Evolutionary conservation across 2,888 invertebrate genomes (phyloP).

Genomic region (Adelognathus sp.): DNA sequence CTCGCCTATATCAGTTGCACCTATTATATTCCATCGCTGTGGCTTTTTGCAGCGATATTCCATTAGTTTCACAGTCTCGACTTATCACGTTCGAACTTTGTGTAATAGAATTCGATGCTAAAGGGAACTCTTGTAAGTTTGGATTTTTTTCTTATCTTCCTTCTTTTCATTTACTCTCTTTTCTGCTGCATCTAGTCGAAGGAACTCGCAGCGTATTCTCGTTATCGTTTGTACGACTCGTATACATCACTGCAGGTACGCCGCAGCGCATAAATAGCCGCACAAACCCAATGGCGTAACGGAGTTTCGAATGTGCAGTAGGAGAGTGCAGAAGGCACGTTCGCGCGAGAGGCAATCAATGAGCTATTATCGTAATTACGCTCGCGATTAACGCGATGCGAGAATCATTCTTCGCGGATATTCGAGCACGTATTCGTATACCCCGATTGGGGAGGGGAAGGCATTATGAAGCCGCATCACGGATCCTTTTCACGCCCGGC

Average conservation of each 20-base stretch:
- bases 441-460: background rate
- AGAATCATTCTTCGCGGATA: conserved; percentile 51
- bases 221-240: conserved; percentile 39
- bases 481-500: conserved; percentile 51
- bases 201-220: conserved; percentile 23
- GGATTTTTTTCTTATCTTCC: background rate
- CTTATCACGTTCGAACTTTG: background rate
- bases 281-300: conserved; percentile 44
- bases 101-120: background rate
- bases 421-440: conserved; percentile 38
- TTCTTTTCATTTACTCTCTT: conserved; percentile 18
- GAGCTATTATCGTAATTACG: conserved; percentile 76
- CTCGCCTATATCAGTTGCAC: background rate
- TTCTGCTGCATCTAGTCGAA: background rate
- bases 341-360: conserved; percentile 72
- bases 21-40: background rate
- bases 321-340: conserved; percentile 73
- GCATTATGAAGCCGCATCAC: conserved; percentile 8
- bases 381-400: conserved; percentile 68
- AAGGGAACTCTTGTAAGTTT: background rate
- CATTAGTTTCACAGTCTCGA: background rate
- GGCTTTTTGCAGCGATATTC: too few species aligned
- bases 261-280: background rate
- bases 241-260: conserved; percentile 5
- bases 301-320: conserved; percentile 40